Base-by-base conservation (phyloP, 2,888 invertebrate species). In the Acanthosepion esculentum region DNA sequence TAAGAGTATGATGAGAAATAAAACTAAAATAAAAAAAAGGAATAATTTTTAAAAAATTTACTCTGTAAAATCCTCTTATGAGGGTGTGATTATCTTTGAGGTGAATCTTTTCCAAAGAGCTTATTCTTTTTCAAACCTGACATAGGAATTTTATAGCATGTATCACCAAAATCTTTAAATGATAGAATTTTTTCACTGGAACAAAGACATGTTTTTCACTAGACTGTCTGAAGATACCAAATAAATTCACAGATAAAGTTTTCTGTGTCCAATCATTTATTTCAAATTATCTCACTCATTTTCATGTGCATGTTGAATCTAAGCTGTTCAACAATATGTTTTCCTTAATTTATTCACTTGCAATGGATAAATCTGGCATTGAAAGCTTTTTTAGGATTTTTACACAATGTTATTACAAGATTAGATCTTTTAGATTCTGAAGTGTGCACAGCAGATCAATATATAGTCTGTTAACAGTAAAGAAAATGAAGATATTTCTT, bases 1-100 rank as follows among this genome's bases (percentile, higher is more conserved):
- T 78, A 78, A 78, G 78, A 78, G 78, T n/a, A 78, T 78, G 78
- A 78, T 78, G 78, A 78, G 78, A 78, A 29, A 78, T 78, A n/a
- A n/a, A 59, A 59, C 23, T 6, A 59, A 6, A 59, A 59, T 20
- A 59, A 59, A n/a, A 78, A 78, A 29, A 78, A n/a, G 12, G 78
- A 29, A 78, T 78, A 78, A 78, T n/a, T n/a, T 78, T 78, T n/a
- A 12, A 78, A 59, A 59, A 59, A 59, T 23, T 78, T 78, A n/a
- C 29, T 78, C 78, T n/a, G 15, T 78, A 78, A 78, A n/a, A 78
- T 78, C n/a, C 29, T 78, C n/a, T 10, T 8, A n/a, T n/a, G 78
- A 78, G 78, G 78, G 78, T n/a, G 15, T n/a, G n/a, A 29, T 78
- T n/a, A 78, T 78, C 78, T 78, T 78, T 78, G 78, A 78, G n/a